These are phyloP conservation scores for Arrhopalites spinosus DNA, from an alignment of 2,888 invertebrate species.

Conservation along the genomic window DNA sequence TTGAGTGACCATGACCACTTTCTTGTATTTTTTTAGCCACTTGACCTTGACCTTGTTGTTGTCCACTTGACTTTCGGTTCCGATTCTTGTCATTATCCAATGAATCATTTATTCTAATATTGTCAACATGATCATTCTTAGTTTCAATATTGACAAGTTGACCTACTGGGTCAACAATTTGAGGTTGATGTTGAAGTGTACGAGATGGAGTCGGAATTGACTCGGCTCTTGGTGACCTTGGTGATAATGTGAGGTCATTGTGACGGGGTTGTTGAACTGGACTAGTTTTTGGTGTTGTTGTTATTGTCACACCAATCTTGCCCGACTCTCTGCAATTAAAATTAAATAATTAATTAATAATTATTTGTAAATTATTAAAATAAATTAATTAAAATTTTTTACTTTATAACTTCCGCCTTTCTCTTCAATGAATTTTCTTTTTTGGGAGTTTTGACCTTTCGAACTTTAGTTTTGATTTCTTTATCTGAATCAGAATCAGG, in stretches of 20 bases:
- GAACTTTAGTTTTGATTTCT: not conserved
- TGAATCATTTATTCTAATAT: too few species aligned
- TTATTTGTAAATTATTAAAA: not conserved
- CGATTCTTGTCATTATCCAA: too few species aligned
- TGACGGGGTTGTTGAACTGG: slow-evolving; percentile 56
- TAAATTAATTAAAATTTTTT: slow-evolving; percentile 5
- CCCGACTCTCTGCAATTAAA: slow-evolving; percentile 69
- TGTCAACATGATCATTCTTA: too few species aligned
- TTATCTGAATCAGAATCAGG: slow-evolving; percentile 40
- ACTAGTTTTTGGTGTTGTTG: slow-evolving; percentile 67
- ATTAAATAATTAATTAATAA: not conserved
- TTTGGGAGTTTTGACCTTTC: slow-evolving; percentile 47
- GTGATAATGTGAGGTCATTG: too few species aligned
- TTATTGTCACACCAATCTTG: slow-evolving; percentile 88
- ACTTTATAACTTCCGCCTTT: slow-evolving; percentile 74
- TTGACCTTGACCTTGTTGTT: too few species aligned
- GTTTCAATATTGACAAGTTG: too few species aligned
- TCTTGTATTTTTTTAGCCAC: too few species aligned
- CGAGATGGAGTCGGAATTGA: too few species aligned
- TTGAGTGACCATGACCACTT: too few species aligned
- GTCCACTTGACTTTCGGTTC: too few species aligned
- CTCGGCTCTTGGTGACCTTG: slow-evolving; percentile 18
- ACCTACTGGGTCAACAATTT: too few species aligned
- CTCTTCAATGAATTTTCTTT: slow-evolving; percentile 67
- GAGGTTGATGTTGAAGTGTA: slow-evolving; percentile 34